These are phyloP conservation scores for Pseudopleuronectes americanus DNA, from an alignment of 2,797 vertebrate genomes.

Conservation along the genomic window DNA sequence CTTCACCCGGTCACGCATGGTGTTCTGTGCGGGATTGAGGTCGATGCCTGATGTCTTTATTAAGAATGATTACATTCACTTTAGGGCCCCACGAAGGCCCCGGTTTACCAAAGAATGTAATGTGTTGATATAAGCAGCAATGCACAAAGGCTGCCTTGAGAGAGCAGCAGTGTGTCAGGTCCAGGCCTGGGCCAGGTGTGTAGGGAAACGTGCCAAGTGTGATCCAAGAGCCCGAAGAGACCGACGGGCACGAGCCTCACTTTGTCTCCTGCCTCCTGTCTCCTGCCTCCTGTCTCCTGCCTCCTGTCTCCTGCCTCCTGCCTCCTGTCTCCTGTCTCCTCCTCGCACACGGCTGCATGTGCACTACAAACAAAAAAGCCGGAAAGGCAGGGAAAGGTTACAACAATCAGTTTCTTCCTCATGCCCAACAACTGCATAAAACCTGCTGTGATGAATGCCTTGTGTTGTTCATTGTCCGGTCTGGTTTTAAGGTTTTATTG, in stretches of 20 bases:
- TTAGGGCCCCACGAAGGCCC: constrained; percentile 12
- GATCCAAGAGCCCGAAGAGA: constrained; percentile 30
- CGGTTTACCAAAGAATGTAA: constrained; percentile 71
- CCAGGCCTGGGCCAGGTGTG: constrained; percentile 74
- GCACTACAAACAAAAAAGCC: constrained; percentile 27
- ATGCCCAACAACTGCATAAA: not conserved
- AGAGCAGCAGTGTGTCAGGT: constrained; percentile 41
- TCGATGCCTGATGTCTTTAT: not conserved
- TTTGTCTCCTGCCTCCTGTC: constrained; percentile 41
- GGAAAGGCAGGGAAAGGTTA: constrained; percentile 16
- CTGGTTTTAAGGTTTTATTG: constrained; percentile 1
- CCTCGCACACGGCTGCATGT: constrained; percentile 45
- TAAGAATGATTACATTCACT: constrained; percentile 1
- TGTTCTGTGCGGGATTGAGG: not conserved
- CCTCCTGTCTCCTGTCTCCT: too few relatives aligned
- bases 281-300: too few relatives aligned
- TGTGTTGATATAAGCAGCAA: constrained; percentile 45
- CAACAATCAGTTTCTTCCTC: constrained; percentile 27
- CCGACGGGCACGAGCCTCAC: constrained; percentile 9
- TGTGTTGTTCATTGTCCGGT: constrained; percentile 35
- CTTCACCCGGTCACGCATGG: not conserved
- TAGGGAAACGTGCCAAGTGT: constrained; percentile 65
- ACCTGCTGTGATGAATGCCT: constrained; percentile 42
- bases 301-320: constrained; percentile 42
- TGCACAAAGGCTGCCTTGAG: constrained; percentile 78